Evolutionary conservation across 2,113 vertebrate genomes (phyloP).

Genomic region (Myotis brandtii): DNA sequence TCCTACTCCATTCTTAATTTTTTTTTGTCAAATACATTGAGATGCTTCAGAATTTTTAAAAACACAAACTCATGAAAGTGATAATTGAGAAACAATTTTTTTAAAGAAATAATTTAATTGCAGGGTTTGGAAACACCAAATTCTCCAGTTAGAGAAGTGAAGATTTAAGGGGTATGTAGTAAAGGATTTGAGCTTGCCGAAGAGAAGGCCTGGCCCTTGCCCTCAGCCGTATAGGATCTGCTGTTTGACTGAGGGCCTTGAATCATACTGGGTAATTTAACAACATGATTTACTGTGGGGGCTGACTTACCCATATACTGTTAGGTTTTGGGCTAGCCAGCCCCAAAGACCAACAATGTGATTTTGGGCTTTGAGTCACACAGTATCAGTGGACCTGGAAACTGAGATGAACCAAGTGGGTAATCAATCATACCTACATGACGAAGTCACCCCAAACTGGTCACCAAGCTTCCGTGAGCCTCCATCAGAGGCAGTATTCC

Average conservation of each 20-base stretch:
- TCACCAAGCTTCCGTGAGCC: neutral
- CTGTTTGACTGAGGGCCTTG: neutral
- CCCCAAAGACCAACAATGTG: neutral
- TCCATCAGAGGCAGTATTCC: neutral
- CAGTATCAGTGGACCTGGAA: neutral
- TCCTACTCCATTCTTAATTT: neutral
- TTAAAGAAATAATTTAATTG: constrained; percentile 5
- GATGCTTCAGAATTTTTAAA: constrained; percentile 19
- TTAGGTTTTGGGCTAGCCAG: neutral
- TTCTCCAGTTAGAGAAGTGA: neutral
- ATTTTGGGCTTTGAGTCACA: neutral
- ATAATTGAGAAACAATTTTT: neutral
- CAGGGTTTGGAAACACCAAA: neutral
- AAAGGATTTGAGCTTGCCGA: neutral
- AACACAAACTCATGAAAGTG: neutral
- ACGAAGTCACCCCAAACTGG: neutral
- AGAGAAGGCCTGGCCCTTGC: neutral
- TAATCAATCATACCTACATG: neutral
- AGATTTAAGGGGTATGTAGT: neutral
- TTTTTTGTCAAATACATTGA: neutral
- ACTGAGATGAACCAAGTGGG: neutral
- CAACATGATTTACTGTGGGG: neutral
- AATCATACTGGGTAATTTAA: neutral
- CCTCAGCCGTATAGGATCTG: neutral
- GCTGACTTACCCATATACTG: neutral